These are phyloP conservation scores for Drosophila orena DNA, from an alignment of 1,140 invertebrate species.

Conservation along the genomic window DNA sequence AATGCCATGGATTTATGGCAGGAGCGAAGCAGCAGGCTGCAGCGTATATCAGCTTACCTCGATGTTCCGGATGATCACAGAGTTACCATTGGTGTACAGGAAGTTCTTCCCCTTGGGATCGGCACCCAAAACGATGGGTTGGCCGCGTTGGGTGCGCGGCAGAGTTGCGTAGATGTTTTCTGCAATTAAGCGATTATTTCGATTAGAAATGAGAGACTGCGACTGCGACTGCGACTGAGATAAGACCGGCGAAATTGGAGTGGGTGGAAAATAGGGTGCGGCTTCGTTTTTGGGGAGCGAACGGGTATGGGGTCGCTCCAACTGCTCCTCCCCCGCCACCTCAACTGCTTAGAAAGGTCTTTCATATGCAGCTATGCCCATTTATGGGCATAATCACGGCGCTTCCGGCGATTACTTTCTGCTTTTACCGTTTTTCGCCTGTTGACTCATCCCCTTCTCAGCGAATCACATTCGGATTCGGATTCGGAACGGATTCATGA, in stretches of 20 bases:
- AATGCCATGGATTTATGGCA: slow-evolving; percentile 52
- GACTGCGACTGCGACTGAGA: slow-evolving; percentile 9
- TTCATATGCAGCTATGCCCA: slow-evolving; percentile 38
- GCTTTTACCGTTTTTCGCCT: slow-evolving; percentile 68
- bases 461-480: slow-evolving; percentile 7
- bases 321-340: not conserved
- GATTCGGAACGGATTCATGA: slow-evolving; percentile 1
- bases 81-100: slow-evolving; percentile 98
- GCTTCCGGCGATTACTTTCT: slow-evolving; percentile 61
- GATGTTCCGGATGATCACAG: slow-evolving; percentile 98
- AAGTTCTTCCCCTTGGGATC: slow-evolving; percentile 99
- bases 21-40: slow-evolving; percentile 19
- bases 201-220: slow-evolving; percentile 52
- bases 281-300: slow-evolving; percentile 9
- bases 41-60: slow-evolving; percentile 88
- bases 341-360: not conserved
- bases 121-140: slow-evolving; percentile 95
- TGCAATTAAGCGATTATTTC: slow-evolving; percentile 83
- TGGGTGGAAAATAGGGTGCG: slow-evolving; percentile 57
- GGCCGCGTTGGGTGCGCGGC: slow-evolving; percentile 96
- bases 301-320: not conserved
- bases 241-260: slow-evolving; percentile 14
- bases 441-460: slow-evolving; percentile 71
- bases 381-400: slow-evolving; percentile 74
- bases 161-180: slow-evolving; percentile 96